Evolutionary conservation across 2,888 invertebrate genomes (phyloP).

Genomic region (Caenorhabditis becei): DNA sequence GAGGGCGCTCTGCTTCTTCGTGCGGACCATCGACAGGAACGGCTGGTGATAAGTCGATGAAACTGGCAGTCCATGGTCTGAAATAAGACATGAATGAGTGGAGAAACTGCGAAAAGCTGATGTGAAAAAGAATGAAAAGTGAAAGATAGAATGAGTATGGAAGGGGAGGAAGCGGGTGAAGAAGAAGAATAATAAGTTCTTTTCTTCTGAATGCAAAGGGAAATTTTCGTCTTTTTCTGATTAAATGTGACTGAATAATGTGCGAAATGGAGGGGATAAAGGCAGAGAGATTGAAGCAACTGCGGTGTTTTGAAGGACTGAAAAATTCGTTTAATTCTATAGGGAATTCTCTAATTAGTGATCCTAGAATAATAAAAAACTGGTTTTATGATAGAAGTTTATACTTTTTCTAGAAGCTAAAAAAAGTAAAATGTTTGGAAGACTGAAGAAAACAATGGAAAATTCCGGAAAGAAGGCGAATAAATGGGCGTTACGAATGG

Average conservation of each 20-base stretch:
- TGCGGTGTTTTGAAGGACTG: neutral
- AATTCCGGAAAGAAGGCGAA: neutral
- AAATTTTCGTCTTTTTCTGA: constrained; percentile 40
- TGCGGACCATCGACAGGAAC: constrained; percentile 38
- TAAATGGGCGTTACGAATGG: neutral
- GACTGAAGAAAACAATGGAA: neutral
- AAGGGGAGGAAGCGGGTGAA: neutral
- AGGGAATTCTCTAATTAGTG: too few species aligned
- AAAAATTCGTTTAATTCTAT: neutral
- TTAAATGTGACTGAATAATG: constrained; percentile 44
- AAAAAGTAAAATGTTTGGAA: neutral
- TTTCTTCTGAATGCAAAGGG: constrained; percentile 34
- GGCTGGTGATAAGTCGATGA: constrained; percentile 48
- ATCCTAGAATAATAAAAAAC: too few species aligned
- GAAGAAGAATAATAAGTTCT: constrained; percentile 47
- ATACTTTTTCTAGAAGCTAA: too few species aligned
- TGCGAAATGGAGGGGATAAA: neutral
- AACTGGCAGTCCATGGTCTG: constrained; percentile 7
- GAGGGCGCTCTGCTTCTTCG: constrained; percentile 34
- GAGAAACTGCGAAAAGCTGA: constrained; percentile 8
- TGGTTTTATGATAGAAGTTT: too few species aligned
- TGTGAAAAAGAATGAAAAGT: constrained; percentile 24
- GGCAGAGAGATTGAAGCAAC: constrained; percentile 22
- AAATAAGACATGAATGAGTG: neutral
- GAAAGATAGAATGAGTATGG: constrained; percentile 7